These are phyloP conservation scores for Tenthredo distinguenda DNA, from an alignment of 2,888 invertebrate species.

Conservation along the genomic window DNA sequence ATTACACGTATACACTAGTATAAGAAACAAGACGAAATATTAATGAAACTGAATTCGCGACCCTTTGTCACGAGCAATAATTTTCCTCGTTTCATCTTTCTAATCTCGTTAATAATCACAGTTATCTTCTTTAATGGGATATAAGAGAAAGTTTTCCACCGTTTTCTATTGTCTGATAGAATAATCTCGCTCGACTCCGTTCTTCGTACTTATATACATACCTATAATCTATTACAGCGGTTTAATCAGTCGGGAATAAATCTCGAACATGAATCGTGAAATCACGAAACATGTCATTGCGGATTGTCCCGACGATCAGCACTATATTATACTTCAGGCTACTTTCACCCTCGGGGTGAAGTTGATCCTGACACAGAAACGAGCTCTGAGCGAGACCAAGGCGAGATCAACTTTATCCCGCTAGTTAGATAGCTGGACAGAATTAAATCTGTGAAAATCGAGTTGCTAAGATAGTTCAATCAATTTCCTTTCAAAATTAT, in stretches of 20 bases:
- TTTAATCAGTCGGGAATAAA: not conserved
- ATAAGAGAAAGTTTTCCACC: constrained; percentile 25
- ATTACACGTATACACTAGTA: not conserved
- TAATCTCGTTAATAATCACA: constrained; percentile 37
- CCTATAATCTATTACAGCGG: not conserved
- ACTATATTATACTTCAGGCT: not conserved
- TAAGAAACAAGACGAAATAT: not conserved
- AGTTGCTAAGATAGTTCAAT: no score
- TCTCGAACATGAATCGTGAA: not conserved
- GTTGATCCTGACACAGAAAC: constrained; percentile 48
- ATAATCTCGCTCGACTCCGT: not conserved
- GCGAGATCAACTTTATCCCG: constrained; percentile 8
- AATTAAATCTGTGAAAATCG: not conserved
- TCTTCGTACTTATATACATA: not conserved
- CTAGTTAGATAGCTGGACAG: not conserved
- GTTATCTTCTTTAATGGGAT: constrained; percentile 22
- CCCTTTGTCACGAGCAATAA: not conserved
- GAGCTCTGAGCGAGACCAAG: not conserved
- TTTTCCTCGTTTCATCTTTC: constrained; percentile 14
- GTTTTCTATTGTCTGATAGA: constrained; percentile 29
- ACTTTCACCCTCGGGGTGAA: constrained; percentile 47
- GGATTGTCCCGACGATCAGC: constrained; percentile 7
- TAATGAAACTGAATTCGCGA: not conserved
- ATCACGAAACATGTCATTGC: not conserved
- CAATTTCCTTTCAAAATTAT: not conserved